Conservation (phyloP, 2,888 invertebrate species). For the Anarsia innoxiella region DNA sequence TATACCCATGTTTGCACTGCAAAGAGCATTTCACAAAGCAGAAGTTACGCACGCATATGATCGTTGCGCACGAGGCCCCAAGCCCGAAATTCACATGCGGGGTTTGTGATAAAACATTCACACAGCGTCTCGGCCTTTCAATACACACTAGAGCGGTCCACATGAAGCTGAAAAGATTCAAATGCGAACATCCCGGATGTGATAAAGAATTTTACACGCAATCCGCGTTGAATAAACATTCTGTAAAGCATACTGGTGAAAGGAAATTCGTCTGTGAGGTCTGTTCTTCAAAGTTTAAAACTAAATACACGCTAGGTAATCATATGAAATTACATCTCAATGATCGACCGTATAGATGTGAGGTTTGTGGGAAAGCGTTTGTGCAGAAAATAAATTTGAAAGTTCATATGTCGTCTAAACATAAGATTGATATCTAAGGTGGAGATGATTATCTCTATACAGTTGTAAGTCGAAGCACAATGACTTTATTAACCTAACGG, state of each 20-base stretch:
- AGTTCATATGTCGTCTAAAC: background rate
- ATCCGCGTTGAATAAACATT: slow-evolving; percentile 41
- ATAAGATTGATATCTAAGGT: too few relatives aligned
- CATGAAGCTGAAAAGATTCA: slow-evolving; percentile 31
- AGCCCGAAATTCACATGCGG: slow-evolving; percentile 17
- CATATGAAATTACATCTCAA: slow-evolving; percentile 41
- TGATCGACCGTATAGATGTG: slow-evolving; percentile 30
- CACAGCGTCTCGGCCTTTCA: slow-evolving; percentile 21
- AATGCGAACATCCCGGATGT: slow-evolving; percentile 24
- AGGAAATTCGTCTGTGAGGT: slow-evolving; percentile 49
- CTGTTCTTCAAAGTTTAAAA: background rate
- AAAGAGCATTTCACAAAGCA: background rate
- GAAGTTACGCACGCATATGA: too few relatives aligned
- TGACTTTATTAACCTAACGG: too few relatives aligned
- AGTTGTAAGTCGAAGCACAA: too few relatives aligned
- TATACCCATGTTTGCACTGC: too few relatives aligned
- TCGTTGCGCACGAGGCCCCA: background rate
- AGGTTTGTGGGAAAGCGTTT: slow-evolving; percentile 26
- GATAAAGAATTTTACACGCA: slow-evolving; percentile 26
- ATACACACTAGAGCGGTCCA: slow-evolving; percentile 37
- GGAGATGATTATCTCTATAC: too few relatives aligned
- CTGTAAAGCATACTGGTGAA: slow-evolving; percentile 28
- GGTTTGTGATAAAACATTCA: slow-evolving; percentile 32
- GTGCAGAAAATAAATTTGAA: slow-evolving; percentile 20
- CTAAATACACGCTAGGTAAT: slow-evolving; percentile 15